Evolutionary conservation across 1,140 invertebrate species (phyloP).

Genomic region (Saxidomus purpurata): DNA sequence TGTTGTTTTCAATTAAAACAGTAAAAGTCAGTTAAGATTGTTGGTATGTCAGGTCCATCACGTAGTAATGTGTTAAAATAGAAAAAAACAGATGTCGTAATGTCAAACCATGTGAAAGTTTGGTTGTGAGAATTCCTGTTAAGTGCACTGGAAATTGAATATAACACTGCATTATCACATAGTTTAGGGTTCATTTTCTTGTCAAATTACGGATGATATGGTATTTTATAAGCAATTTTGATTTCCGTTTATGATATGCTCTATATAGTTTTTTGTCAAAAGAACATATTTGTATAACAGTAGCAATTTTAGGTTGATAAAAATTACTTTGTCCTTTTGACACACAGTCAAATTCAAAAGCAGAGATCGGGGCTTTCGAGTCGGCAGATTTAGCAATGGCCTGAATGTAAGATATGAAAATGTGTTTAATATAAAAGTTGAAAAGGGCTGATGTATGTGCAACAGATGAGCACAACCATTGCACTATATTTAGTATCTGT

Average conservation of each 20-base stretch:
- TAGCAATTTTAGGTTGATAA: background rate
- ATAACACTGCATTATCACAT: slow-evolving; percentile 1
- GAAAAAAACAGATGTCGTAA: background rate
- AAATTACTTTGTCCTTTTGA: background rate
- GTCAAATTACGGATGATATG: slow-evolving; percentile 33
- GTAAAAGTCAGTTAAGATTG: too few species aligned
- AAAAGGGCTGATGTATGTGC: too few species aligned
- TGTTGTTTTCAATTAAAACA: background rate
- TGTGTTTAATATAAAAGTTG: too few species aligned
- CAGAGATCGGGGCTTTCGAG: too few species aligned
- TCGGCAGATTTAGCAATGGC: too few species aligned
- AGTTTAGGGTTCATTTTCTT: background rate
- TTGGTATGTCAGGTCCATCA: background rate
- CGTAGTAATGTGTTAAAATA: background rate
- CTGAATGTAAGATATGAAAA: too few species aligned
- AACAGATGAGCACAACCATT: too few species aligned
- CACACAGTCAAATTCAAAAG: background rate
- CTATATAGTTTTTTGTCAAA: slow-evolving; percentile 4
- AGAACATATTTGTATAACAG: slow-evolving; percentile 3
- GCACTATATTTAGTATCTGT: too few species aligned
- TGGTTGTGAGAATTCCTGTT: background rate
- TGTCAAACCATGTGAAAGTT: background rate
- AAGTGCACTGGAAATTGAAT: slow-evolving; percentile 5
- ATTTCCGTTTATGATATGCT: slow-evolving; percentile 1
- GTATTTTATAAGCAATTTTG: slow-evolving; percentile 22